Base-by-base conservation (phyloP, 2,113 vertebrate species). In the Sinosuthora webbiana region DNA sequence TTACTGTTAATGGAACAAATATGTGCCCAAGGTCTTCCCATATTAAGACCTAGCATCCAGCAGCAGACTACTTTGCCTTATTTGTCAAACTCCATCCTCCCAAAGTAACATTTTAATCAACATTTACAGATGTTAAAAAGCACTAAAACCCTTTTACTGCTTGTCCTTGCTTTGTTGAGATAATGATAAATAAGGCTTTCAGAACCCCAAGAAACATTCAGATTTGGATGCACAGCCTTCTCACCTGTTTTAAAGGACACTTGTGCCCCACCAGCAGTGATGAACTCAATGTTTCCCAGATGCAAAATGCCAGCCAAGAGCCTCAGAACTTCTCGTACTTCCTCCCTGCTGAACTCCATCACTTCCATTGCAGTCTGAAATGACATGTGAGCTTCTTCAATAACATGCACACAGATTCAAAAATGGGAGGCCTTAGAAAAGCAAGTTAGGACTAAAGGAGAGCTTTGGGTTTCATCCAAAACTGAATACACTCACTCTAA, bases 201-300 rank as follows among this genome's bases (percentile, higher is more conserved):
- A 76, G 21, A 68, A 1, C 19, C 50, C n/a, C 24, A 42, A 27
- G 42, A 90, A 70, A 63, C 12, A 28, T 28, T 42, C 17, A 17
- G 13, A 21, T 77, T 71, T 59, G 68, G 20, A 35, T 64, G 53
- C 20, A 44, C 2, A 49, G 19, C 14, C 87, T 96, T 87, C 93
- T 96, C 79, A 99, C 99, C 99, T 97, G 99, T 98, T 97, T 99
- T 99, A 94, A 98, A 99, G 90, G 99, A 98, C 68, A 99, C 98
- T 41, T 99, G 99, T 2, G 99, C 99, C 60, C 99, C 99, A 7
- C 99, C 99, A 31, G 99, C 99, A 44, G 99, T 99, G 97, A 99
- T 98, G 71, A 99, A 99, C 81, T 99, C 98, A 30, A 99, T 96
- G 44, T 99, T 99, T 60, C 99, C 99, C 0, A 99, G 89, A 70